phyloP scores from a whole-genome alignment of 2,797 vertebrate genomes.

The Poeciliopsis infans region DNA sequence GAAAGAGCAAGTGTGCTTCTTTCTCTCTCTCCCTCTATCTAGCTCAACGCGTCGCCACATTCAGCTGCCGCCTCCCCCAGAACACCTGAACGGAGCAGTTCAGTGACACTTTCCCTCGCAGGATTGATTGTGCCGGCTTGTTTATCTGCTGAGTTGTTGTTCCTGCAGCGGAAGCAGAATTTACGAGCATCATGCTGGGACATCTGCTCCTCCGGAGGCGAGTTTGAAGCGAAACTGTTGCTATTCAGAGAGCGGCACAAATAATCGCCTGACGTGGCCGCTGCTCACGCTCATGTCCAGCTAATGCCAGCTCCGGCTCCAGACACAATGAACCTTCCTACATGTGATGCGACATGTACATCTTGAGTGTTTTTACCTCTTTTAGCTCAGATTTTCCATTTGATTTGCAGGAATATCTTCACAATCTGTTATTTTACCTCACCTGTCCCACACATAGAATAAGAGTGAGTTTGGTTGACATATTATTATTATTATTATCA shows the following conservation, averaged over 20 bases:
- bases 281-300: conserved; percentile 44
- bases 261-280: conserved; percentile 39
- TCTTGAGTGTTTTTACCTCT: neutral
- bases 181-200: conserved; percentile 44
- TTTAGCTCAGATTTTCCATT: neutral
- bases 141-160: conserved; percentile 30
- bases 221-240: conserved; percentile 21
- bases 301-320: conserved; percentile 31
- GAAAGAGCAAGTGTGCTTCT: conserved; percentile 18
- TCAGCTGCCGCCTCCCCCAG: conserved; percentile 10
- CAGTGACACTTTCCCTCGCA: conserved; percentile 27
- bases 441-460: neutral
- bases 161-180: conserved; percentile 36
- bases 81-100: conserved; percentile 21
- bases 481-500: neutral
- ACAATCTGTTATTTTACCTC: neutral
- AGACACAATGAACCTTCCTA: conserved; percentile 19
- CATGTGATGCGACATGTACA: conserved; percentile 8
- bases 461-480: neutral
- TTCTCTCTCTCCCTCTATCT: neutral
- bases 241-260: conserved; percentile 39
- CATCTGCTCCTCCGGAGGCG: conserved; percentile 59
- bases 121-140: conserved; percentile 33
- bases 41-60: conserved; percentile 10
- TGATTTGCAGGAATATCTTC: neutral